Conservation (phyloP, 2,797 vertebrate genomes). For the Simalia tracyae region DNA sequence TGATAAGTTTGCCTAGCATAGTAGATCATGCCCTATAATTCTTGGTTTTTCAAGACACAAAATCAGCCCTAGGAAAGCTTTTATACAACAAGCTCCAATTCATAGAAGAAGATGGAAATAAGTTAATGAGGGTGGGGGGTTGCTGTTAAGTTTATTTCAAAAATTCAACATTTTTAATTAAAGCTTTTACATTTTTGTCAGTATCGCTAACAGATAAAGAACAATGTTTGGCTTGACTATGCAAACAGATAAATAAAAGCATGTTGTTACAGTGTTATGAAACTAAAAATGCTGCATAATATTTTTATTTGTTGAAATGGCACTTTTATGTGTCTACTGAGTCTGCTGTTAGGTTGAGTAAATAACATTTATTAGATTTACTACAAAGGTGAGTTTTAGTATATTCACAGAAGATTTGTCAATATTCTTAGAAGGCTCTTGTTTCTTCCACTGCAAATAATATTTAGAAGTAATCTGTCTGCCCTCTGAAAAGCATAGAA, state of each 20-base stretch:
- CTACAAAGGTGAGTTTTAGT: background rate
- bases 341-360: background rate
- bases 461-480: background rate
- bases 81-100: background rate
- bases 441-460: background rate
- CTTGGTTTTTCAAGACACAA: background rate
- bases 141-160: background rate
- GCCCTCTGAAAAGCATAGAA: background rate
- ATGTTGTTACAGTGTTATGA: background rate
- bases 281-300: background rate
- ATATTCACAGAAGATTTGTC: background rate
- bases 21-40: background rate
- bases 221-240: background rate
- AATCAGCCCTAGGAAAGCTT: background rate
- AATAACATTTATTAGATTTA: background rate
- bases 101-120: background rate
- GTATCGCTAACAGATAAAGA: background rate
- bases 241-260: background rate
- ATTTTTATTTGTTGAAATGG: background rate
- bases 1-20: background rate
- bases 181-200: background rate
- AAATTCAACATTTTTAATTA: background rate
- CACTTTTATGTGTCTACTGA: background rate
- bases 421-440: background rate
- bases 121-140: background rate